phyloP scores from a whole-genome alignment of 2,888 invertebrate species.

The Hesperia comma region DNA sequence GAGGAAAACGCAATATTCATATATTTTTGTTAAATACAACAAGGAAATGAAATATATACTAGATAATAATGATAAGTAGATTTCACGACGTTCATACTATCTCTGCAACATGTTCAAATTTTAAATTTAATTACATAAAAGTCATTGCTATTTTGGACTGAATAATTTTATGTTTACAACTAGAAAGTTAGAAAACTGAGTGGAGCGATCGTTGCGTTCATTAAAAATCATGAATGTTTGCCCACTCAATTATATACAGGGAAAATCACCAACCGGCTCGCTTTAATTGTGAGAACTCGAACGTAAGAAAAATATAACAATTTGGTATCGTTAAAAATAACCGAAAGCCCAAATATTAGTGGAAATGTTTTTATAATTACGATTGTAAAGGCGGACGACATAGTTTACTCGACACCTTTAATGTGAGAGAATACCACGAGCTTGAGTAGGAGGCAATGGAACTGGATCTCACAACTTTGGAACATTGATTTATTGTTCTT shows the following conservation, averaged over 20 bases:
- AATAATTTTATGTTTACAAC: constrained; percentile 65
- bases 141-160: constrained; percentile 45
- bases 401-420: constrained; percentile 43
- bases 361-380: constrained; percentile 52
- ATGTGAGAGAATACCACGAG: constrained; percentile 51
- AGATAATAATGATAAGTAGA: constrained; percentile 33
- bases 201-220: constrained; percentile 58
- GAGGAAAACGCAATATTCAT: no score
- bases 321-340: constrained; percentile 51
- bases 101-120: constrained; percentile 36
- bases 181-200: constrained; percentile 63
- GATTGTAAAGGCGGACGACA: constrained; percentile 46
- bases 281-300: constrained; percentile 51
- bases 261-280: constrained; percentile 46
- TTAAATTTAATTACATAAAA: constrained; percentile 46
- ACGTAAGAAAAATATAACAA: constrained; percentile 48
- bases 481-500: constrained; percentile 46
- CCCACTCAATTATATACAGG: constrained; percentile 49
- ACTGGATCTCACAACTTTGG: constrained; percentile 38
- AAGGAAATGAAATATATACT: constrained; percentile 19
- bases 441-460: constrained; percentile 34
- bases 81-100: constrained; percentile 18
- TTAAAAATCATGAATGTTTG: constrained; percentile 55
- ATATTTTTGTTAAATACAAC: neutral
- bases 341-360: constrained; percentile 47